Evolutionary conservation across 2,888 invertebrate species (phyloP), one percentile per base, ranked within the genome.

Genomic region (Tachina grossa): DNA sequence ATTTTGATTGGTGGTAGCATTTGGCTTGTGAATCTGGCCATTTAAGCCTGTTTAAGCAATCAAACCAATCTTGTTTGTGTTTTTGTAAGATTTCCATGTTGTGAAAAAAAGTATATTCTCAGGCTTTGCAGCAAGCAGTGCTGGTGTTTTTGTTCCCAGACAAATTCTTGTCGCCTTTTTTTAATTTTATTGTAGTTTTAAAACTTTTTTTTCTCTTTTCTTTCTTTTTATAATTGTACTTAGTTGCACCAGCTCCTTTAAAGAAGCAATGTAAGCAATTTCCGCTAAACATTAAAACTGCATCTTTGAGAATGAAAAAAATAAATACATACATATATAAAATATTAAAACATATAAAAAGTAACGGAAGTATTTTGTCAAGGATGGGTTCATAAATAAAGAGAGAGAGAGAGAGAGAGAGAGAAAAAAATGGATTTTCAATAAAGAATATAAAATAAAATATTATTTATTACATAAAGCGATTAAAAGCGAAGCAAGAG

Each of bases 331-430:
- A 6, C 9, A 47, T 31, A 31, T 31, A 57, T 31, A 19, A 57
- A 51, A 11, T 51, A 31, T 31, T 31, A 43, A 61, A 11, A 11
- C 47, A 22, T 49, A 68, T 47, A 57, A 84, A 69, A 69, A 31
- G 49, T 82, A 82, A 81, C 80, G 84, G 84, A 81, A 84, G 81
- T 84, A 72, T 83, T 83, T 75, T 83, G 78, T 83, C 79, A 79
- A 83, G 79, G 68, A 68, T 83, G 65, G 65, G 19, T 41, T 57
- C 41, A 71, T 57, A 83, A 82, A 71, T 71, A 71, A 71, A 59
- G 57, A 66, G 22, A 51, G 31, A 31, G 31, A 31, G 31, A 31
- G 31, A 31, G 31, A 31, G 31, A 22, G 22, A 22, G 1, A 22
- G 31, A 31, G 31, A 31, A 68, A 47, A 68, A 83, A 83, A 69